Base-by-base conservation (phyloP, 2,888 invertebrate species). In the Amitus sp. region DNA sequence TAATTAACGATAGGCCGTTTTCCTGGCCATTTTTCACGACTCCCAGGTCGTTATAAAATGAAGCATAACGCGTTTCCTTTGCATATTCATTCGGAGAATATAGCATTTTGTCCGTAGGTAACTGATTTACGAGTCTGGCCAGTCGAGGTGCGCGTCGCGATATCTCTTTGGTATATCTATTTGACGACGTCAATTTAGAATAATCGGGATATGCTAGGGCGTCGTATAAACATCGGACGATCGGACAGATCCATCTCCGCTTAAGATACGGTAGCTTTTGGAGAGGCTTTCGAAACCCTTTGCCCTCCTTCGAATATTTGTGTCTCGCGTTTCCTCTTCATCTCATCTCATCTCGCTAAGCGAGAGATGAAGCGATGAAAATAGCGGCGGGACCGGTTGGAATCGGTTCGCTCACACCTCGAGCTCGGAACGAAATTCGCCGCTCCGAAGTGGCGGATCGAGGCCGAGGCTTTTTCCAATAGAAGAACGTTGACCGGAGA, bases 221-320 rank as follows among this genome's bases (percentile, higher is more conserved):
- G 30, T 49, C 43, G 51, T 33, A 46, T 46, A 40, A 56, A 49
- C 46, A 50, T 43, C 46, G 23, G 42, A 28, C 13, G 20, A 50
- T 9, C 9, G 7, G 34, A 37, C 34, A 48, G 28, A 43, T 43
- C 23, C 23, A 19, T 33, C 47, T 33, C 12, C 28, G 28, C 30
- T 33, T 53, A 53, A 68, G 71, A 69, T 68, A 69, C 69, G 66
- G 72, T 70, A 72, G 71, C 69, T n/a, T n/a, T n/a, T n/a, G n/a
- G n/a, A n/a, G n/a, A n/a, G n/a, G n/a, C n/a, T 34, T 12, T 13
- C 34, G n/a, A 12, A 10, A n/a, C n/a, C n/a, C n/a, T n/a, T n/a
- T n/a, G n/a, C n/a, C n/a, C n/a, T n/a, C n/a, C n/a, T n/a, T n/a
- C n/a, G n/a, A n/a, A n/a, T n/a, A n/a, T n/a, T n/a, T n/a, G n/a